These are phyloP conservation scores for Mechanitis mazaeus DNA, from an alignment of 2,888 invertebrate species.

Conservation along the genomic window DNA sequence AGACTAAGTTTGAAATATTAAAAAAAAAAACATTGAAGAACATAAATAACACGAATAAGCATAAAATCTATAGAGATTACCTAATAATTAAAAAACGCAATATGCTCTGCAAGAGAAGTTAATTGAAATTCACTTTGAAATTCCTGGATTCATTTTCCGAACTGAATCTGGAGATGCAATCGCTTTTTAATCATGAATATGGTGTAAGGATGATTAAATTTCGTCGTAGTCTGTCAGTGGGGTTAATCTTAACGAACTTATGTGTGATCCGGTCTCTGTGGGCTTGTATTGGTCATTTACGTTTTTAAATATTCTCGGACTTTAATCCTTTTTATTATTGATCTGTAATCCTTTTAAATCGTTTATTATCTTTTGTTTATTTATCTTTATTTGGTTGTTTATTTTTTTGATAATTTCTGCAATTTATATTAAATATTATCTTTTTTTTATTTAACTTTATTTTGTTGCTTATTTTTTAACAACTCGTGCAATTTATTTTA, in stretches of 20 bases:
- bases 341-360: not conserved
- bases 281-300: slow-evolving; percentile 12
- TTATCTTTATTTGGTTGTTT: not conserved
- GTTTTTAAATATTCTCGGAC: slow-evolving; percentile 7
- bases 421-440: too few relatives aligned
- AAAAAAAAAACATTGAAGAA: not conserved
- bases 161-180: slow-evolving; percentile 27
- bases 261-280: slow-evolving; percentile 19
- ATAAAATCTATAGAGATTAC: not conserved
- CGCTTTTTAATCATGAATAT: slow-evolving; percentile 34
- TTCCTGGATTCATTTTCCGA: slow-evolving; percentile 17
- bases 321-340: not conserved
- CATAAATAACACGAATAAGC: too few relatives aligned
- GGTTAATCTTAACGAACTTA: slow-evolving; percentile 38
- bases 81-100: slow-evolving; percentile 28
- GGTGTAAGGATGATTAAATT: slow-evolving; percentile 39
- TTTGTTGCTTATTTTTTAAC: too few relatives aligned
- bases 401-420: too few relatives aligned
- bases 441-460: too few relatives aligned
- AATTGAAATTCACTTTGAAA: slow-evolving; percentile 14
- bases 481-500: too few relatives aligned
- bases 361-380: not conserved
- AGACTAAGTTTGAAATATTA: not conserved
- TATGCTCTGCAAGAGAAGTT: slow-evolving; percentile 9
- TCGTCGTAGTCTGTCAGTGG: slow-evolving; percentile 30